These are phyloP conservation scores for Apis cerana DNA, from an alignment of 1,140 invertebrate species.

Conservation along the genomic window DNA sequence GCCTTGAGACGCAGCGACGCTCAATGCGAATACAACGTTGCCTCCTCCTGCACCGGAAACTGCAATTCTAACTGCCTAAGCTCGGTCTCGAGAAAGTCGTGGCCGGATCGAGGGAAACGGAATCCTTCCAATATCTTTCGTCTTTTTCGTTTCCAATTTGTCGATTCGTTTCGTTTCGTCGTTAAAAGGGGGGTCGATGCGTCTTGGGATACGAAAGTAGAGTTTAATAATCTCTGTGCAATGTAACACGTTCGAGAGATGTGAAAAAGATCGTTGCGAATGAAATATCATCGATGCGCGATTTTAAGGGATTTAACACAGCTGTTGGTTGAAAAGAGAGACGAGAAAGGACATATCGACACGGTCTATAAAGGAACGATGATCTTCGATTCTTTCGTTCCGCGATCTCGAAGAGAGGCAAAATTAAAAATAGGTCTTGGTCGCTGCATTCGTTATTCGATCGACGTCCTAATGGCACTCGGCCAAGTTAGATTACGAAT, in stretches of 20 bases:
- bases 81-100: background rate
- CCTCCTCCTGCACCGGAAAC: constrained; percentile 65
- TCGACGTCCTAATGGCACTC: constrained; percentile 20
- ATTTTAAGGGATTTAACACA: background rate
- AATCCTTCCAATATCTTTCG: too few species aligned
- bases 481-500: constrained; percentile 12
- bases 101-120: background rate
- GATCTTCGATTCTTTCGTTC: constrained; percentile 78
- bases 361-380: background rate
- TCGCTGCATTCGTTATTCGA: constrained; percentile 12
- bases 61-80: constrained; percentile 42
- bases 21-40: constrained; percentile 69
- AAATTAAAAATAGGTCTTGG: constrained; percentile 31
- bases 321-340: background rate
- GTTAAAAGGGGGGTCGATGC: too few species aligned
- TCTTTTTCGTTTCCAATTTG: too few species aligned
- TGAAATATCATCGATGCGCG: background rate
- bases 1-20: constrained; percentile 76
- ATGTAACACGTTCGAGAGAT: too few species aligned
- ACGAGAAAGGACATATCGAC: too few species aligned
- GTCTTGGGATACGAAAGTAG: too few species aligned
- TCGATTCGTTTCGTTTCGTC: too few species aligned
- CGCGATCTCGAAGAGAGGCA: background rate
- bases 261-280: too few species aligned
- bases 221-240: too few species aligned